phyloP scores from a whole-genome alignment of 1,140 invertebrate species.

The Drosophila willistoni region DNA sequence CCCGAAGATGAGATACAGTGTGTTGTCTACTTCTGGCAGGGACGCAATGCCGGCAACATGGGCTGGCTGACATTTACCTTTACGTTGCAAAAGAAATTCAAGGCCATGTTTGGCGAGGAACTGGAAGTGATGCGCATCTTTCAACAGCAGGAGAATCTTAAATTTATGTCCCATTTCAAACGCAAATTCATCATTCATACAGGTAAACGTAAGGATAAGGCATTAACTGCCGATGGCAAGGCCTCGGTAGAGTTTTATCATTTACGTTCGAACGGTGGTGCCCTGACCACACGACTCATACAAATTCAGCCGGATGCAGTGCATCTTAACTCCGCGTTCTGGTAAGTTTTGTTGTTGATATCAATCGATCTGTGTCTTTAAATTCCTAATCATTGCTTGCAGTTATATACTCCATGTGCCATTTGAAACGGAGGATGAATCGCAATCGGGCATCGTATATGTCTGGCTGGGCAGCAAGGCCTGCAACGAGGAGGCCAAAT shows the following conservation, averaged over 20 bases:
- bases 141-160: conserved; percentile 99
- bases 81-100: conserved; percentile 98
- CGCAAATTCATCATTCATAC: conserved; percentile 96
- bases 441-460: conserved; percentile 96
- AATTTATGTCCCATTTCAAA: conserved; percentile 99
- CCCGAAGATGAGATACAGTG: conserved; percentile 96
- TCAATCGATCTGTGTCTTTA: background rate
- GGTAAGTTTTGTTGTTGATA: conserved; percentile 84
- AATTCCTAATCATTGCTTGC: conserved; percentile 36
- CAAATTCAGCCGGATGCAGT: conserved; percentile 93
- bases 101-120: conserved; percentile 96
- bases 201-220: conserved; percentile 91
- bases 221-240: conserved; percentile 84
- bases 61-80: conserved; percentile 99
- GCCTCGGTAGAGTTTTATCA: conserved; percentile 96
- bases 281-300: conserved; percentile 96
- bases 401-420: conserved; percentile 98
- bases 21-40: conserved; percentile 99
- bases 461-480: conserved; percentile 98
- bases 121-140: conserved; percentile 98
- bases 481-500: conserved; percentile 93
- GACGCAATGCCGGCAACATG: conserved; percentile 98
- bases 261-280: conserved; percentile 96
- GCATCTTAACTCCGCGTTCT: conserved; percentile 92
- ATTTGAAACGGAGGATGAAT: conserved; percentile 95